Evolutionary conservation across 2,113 vertebrate genomes (phyloP), one percentile per base, ranked within the genome.

Genomic region (Microtus pennsylvanicus): DNA sequence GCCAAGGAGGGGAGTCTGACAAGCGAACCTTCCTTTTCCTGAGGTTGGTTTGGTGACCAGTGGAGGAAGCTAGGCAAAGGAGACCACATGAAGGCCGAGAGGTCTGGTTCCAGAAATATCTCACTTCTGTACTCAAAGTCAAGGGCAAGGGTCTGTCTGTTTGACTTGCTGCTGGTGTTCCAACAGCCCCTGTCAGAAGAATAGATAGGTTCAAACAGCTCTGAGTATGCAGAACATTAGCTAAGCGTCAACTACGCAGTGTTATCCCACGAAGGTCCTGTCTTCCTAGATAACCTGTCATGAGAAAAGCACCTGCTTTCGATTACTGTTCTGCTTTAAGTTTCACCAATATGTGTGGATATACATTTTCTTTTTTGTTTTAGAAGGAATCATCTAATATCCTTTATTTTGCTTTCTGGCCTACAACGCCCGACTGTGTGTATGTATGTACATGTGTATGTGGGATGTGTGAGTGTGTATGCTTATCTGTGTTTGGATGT

Each of bases 101-200:
- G 13, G 24, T 21, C 26, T n/a, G 35, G 9, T 10, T 76, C 69
- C 42, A 12, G 63, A 5, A 33, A 26, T 16, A 2, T 28, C 45
- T 28, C 2, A 3, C 5, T 38, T 61, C 10, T 6, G 50, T 30
- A 24, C 30, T 65, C 2, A 5, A 8, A 1, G 16, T 21, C 0
- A 8, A 72, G 5, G 47, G 12, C 7, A 0, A 45, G 30, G 38
- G 10, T 75, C 88, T 75, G 19, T 38, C 11, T 35, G 26, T 24
- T 45, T 35, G 47, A 26, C 35, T 28, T 19, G 45, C 42, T 6
- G 45, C n/a, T 65, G 38, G 21, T 7, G 16, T 78, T 35, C 21
- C 1, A 26, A 26, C 16, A 16, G 24, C 47, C 26, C 45, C 0
- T 21, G 14, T 61, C 1, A 9, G 28, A 80, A 80, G 80, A 63